Evolutionary conservation across 1,140 invertebrate species (phyloP), one percentile per base, ranked within the genome.

Genomic region (Dolichoris vasculosae): DNA sequence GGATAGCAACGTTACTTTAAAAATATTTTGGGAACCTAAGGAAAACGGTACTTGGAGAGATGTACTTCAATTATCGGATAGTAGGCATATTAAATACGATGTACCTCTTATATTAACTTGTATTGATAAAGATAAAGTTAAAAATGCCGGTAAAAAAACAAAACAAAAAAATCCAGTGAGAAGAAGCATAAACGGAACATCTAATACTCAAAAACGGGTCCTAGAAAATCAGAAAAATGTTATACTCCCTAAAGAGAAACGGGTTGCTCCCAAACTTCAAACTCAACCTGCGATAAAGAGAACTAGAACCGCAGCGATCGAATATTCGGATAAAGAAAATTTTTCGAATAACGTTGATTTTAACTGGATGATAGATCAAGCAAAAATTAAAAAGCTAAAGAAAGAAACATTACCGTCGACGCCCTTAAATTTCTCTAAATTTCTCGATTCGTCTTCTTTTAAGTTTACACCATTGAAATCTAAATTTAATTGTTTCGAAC

Each of bases 51-150:
- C 94, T 7, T 94, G 95, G 88, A 93, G 96, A 86, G 95, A 96
- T 87, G 95, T 93, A 1, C 88, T 96, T 32, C 94, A 95, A 86
- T 91, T 96, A 26, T 94, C 93, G 0, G 95, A 96, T 91, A 94
- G 93, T 77, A 94, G 94, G 80, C 94, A 94, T 86, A 94, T 95
- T 30, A 94, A 95, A 88, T 95, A 95, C 90, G 95, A 96, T 88
- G 94, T 96, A n/a, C 92, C 94, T 77, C 89, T 96, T 46, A 94
- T 95, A 73, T 87, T 91, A 26, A 89, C 82, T 51, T 87, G 90
- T 48, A 87, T 67, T 48, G 82, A 86, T 76, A 46, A 83, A 15
- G 87, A 87, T 40, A 91, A 89, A 84, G 26, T 46, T 17, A 13
- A 11, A 6, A 94, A 95, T 2, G 95, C 93, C 93, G n/a, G 51